Base-by-base conservation (phyloP, 1,140 invertebrate genomes). In the Saccostrea echinata region DNA sequence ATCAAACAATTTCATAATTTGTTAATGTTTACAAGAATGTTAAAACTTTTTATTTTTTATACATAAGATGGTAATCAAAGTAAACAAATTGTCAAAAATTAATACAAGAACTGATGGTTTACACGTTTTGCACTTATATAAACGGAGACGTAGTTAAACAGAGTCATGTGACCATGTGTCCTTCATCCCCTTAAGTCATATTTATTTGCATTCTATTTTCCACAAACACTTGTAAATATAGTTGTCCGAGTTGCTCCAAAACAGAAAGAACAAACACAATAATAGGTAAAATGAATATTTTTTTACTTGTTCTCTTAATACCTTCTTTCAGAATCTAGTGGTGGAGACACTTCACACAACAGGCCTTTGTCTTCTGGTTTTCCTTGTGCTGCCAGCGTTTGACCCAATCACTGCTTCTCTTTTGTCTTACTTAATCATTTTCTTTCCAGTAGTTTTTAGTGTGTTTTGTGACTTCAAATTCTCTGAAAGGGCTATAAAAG, bases 291-390 rank as follows among this genome's bases (percentile, higher is more conserved):
- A 61, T 61, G 6, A 6, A 21, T 61, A 6, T 61, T 21, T 61
- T 18, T 61, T 61, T 8, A 43, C 9, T 43, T 43, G 6, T 9
- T 6, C 6, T 61, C 16, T 33, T 76, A 16, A 13, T 33, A 16
- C 2, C 18, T 51, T 0, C 9, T 83, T 83, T 9, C n/a, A 83
- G 81, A 53, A 35, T 24, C 1, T 83, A 13, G 35, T 52, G 24
- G 24, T 52, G 35, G 81, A 51, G 51, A 51, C 35, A 51, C 81
- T 83, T 51, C 43, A 83, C n/a, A n/a, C 81, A 11, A 51, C 13
- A 3, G 81, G 81, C 24, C 35, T 83, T 18, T n/a, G 33, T 51
- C 33, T 83, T 51, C 24, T 83, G 81, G 81, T 83, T 13, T 83
- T 83, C 21, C 3, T 21, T 83, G 81, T 83, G 18, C 81, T 83